Evolutionary conservation across 2,113 vertebrate genomes (phyloP), one percentile per base, ranked within the genome.

Genomic region (Anolis carolinensis): DNA sequence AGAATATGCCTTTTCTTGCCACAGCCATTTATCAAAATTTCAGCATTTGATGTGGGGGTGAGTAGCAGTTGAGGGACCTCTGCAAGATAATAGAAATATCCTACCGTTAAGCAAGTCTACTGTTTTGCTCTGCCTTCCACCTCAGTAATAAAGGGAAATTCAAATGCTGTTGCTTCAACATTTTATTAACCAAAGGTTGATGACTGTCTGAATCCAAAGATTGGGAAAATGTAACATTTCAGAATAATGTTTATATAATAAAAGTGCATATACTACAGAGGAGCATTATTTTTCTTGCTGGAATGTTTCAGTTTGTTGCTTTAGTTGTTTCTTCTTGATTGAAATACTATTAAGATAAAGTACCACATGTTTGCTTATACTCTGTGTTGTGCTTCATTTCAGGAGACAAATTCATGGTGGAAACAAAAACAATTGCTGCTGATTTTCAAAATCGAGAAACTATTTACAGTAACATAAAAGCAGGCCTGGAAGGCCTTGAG

Each of bases 361-460:
- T 63, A 82, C 52, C 83, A 5, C 20, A 78, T 83, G 39, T 74
- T 36, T 83, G 10, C 6, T 7, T 68, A 30, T 75, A 2, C 30
- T 25, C 76, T 44, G 67, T 89, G 85, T 75, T 90, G 89, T 89
- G 18, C 90, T 88, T 87, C 65, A 91, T 93, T 55, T 55, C 90
- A 99, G 99, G 89, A 34, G 97, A 97, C 83, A 98, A 97, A 88
- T 99, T 96, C 91, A 95, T 97, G 1, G 98, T 98, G 82, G 97
- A 99, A 90, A 98, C 98, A 83, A 99, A 96, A 93, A 97, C 97
- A 4, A 97, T 99, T 67, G 95, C 96, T 11, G 98, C 95, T 73
- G 98, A 99, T 94, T 99, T 99, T 86, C 94, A 96, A 30, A 94
- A 94, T 8, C 85, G 87, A 32, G 96, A 97, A 84, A 94, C 93